phyloP scores from a whole-genome alignment of 2,113 vertebrate species.

The Smithornis capensis region DNA sequence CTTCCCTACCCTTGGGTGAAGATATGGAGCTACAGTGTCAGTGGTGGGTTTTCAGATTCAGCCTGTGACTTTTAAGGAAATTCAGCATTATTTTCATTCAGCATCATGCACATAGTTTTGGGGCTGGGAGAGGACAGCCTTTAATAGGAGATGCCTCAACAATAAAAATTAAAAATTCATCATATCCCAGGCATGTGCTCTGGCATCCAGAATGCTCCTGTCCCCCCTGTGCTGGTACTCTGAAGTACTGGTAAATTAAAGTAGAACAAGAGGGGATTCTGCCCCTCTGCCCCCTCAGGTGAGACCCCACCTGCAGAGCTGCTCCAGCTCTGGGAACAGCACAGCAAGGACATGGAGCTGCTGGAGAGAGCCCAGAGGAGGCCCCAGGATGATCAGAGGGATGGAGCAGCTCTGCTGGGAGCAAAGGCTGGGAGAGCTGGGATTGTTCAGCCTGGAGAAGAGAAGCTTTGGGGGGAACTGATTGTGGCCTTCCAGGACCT shows the following conservation, averaged over 20 bases:
- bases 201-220: background rate
- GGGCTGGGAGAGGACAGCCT: background rate
- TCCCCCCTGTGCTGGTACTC: background rate
- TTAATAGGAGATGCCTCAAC: background rate
- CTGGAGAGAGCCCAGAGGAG: too few species aligned
- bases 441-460: too few species aligned
- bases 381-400: too few species aligned
- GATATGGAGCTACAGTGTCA: background rate
- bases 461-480: too few species aligned
- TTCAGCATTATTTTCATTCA: background rate
- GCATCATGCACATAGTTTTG: background rate
- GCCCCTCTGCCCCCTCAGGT: background rate
- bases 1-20: background rate
- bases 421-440: too few species aligned
- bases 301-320: background rate
- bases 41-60: background rate
- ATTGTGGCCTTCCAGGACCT: background rate
- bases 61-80: background rate
- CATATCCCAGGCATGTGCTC: fast-evolving
- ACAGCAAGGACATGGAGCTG: background rate
- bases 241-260: too few species aligned
- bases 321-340: background rate
- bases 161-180: background rate
- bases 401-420: too few species aligned
- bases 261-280: background rate